phyloP scores from a whole-genome alignment of 35 echinoderm and acorn worm species.

The Eucidaris tribuloides region DNA sequence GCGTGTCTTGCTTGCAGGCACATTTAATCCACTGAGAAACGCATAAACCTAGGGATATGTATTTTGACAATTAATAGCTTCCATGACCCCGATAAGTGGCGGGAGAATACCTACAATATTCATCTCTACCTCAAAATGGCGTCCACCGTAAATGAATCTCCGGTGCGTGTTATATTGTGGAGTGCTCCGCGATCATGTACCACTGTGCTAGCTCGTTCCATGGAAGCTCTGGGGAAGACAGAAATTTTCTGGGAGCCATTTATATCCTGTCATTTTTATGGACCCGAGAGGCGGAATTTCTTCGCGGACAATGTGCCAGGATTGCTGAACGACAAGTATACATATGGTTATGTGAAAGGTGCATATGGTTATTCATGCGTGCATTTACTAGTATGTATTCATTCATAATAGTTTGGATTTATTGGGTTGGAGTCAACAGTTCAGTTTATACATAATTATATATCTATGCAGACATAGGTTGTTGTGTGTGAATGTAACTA shows the following conservation, averaged over 20 bases:
- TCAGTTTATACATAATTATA: not conserved
- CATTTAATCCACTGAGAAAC: too few species aligned
- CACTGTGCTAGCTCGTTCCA: not conserved
- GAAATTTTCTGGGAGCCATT: conserved; percentile 22
- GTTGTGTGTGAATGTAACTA: not conserved
- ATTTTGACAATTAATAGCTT: too few species aligned
- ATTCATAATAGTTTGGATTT: not conserved
- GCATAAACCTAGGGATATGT: too few species aligned
- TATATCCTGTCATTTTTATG: conserved; percentile 7
- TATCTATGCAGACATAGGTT: not conserved
- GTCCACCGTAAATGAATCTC: too few species aligned
- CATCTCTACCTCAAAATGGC: too few species aligned
- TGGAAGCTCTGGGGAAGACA: not conserved
- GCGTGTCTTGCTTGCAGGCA: too few species aligned
- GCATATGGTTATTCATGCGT: not conserved
- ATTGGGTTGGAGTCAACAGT: not conserved
- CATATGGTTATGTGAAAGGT: conserved; percentile 14
- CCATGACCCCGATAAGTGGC: too few species aligned
- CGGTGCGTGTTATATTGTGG: not conserved
- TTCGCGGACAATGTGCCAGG: not conserved
- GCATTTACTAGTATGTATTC: not conserved
- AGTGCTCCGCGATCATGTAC: conserved; percentile 9
- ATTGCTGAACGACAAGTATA: not conserved
- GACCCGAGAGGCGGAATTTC: not conserved
- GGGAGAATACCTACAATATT: too few species aligned